Percentiles rank a stretch among this genome's conserved stretches.
phyloP scores from a whole-genome alignment of 2,797 vertebrate species.

The Alfaro cultratus region DNA sequence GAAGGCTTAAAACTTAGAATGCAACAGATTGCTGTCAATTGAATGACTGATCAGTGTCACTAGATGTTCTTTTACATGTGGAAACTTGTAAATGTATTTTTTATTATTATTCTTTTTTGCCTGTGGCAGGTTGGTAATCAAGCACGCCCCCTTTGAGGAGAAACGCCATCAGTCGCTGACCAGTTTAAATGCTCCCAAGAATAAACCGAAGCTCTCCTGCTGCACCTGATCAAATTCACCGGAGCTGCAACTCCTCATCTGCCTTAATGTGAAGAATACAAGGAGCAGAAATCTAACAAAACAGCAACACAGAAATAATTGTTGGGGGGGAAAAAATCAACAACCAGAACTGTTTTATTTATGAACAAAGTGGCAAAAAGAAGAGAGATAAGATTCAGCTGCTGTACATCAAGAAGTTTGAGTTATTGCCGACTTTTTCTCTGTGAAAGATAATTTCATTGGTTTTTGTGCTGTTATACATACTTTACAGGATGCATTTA shows the following conservation, averaged over 20 bases:
- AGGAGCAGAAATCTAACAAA: constrained; percentile 22
- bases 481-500: constrained; percentile 7
- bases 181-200: constrained; percentile 82
- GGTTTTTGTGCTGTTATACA: neutral
- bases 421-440: constrained; percentile 11
- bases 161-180: constrained; percentile 78
- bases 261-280: constrained; percentile 9
- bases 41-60: neutral
- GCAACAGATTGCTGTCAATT: neutral
- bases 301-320: constrained; percentile 31
- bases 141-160: constrained; percentile 77
- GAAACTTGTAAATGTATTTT: no score
- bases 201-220: constrained; percentile 84
- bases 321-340: neutral
- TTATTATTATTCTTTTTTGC: neutral
- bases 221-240: constrained; percentile 78
- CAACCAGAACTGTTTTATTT: constrained; percentile 2
- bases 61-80: neutral
- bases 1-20: neutral
- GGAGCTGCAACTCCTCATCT: constrained; percentile 35
- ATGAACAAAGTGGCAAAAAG: constrained; percentile 7
- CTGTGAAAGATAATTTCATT: neutral
- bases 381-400: constrained; percentile 6
- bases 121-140: constrained; percentile 86
- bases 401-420: neutral